Conservation (phyloP, 2,797 vertebrate genomes). For the Rhincodon typus region DNA sequence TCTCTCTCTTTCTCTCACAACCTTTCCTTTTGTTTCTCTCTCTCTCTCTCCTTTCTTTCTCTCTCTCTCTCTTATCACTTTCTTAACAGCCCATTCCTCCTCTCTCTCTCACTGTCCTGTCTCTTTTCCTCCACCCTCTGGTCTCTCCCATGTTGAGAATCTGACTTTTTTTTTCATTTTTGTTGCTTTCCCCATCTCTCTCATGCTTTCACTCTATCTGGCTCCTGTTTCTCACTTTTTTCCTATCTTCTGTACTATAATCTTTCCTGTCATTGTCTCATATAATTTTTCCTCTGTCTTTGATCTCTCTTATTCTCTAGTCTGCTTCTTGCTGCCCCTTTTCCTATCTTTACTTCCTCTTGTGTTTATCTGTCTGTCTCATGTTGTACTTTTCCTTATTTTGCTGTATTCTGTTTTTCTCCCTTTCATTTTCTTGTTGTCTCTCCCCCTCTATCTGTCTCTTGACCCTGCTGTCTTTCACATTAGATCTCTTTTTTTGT, state of each 20-base stretch:
- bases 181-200: neutral
- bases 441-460: conserved; percentile 50
- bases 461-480: conserved; percentile 48
- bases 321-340: conserved; percentile 38
- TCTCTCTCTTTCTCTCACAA: neutral
- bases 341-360: neutral
- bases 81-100: neutral
- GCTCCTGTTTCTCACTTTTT: neutral
- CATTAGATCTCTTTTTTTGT: conserved; percentile 38
- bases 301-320: neutral
- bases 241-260: neutral
- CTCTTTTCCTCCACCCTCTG: neutral
- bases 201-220: neutral
- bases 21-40: no score
- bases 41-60: neutral
- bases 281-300: conserved; percentile 40
- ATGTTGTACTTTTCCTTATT: neutral
- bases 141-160: no score
- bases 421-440: neutral
- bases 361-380: neutral
- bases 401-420: neutral
- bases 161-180: neutral
- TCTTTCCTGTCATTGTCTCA: neutral
- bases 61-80: neutral
- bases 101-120: neutral